These are phyloP conservation scores for Zaprionus taronus DNA, from an alignment of 1,140 invertebrate genomes.

Conservation along the genomic window DNA sequence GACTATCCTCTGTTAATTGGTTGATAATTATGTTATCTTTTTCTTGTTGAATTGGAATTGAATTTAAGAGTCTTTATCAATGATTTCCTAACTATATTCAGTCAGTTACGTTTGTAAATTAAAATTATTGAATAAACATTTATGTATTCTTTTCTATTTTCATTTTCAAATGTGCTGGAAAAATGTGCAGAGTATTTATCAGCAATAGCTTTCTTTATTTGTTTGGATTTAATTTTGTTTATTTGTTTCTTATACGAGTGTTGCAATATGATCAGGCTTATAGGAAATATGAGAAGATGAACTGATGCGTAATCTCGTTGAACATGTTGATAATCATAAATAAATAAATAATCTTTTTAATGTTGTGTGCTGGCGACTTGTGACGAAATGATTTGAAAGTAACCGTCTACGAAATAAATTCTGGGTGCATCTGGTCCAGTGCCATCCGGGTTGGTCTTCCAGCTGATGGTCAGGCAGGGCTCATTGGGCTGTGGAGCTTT, in stretches of 20 bases:
- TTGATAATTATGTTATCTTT: background rate
- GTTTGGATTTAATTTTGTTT: background rate
- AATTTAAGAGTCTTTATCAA: no score
- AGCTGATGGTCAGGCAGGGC: conserved; percentile 65
- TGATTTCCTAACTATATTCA: no score
- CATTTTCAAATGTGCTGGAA: background rate
- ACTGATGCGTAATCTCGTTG: background rate
- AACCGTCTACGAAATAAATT: conserved; percentile 57
- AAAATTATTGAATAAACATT: no score
- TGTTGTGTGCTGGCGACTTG: conserved; percentile 3
- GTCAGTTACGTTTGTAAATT: no score
- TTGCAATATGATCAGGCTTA: background rate
- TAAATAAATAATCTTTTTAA: conserved; percentile 13
- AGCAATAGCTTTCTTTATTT: background rate
- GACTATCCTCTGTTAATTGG: background rate
- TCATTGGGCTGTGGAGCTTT: conserved; percentile 35
- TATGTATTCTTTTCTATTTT: background rate
- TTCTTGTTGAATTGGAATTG: no score
- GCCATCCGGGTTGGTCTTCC: conserved; percentile 71
- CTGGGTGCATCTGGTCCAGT: conserved; percentile 50
- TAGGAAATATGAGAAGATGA: background rate
- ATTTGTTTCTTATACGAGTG: background rate
- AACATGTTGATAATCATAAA: conserved; percentile 13
- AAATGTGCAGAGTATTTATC: background rate
- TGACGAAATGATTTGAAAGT: conserved; percentile 42